Conservation (phyloP, 2,888 invertebrate genomes). For the Thymelicus lineola region DNA sequence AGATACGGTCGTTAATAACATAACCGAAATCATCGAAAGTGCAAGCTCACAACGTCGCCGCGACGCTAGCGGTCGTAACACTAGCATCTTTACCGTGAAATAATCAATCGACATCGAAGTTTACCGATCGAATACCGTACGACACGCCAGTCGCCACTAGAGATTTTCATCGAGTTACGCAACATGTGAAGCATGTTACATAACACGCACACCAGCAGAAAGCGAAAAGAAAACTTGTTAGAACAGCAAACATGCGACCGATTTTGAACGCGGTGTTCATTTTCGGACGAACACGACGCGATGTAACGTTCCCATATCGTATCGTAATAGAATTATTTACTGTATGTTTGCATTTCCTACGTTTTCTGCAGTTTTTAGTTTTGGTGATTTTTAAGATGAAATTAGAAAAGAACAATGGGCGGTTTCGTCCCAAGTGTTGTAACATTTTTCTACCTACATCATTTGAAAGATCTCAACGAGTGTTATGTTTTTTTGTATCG, state of each 20-base stretch:
- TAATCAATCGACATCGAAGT: slow-evolving; percentile 21
- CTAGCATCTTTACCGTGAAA: slow-evolving; percentile 22
- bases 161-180: slow-evolving; percentile 15
- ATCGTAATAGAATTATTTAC: neutral
- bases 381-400: too few species aligned
- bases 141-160: slow-evolving; percentile 28
- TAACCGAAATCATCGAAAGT: slow-evolving; percentile 55
- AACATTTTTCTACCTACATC: too few species aligned
- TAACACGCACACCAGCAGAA: slow-evolving; percentile 25
- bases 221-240: slow-evolving; percentile 28
- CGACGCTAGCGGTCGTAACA: neutral
- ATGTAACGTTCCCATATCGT: neutral
- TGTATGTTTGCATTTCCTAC: too few species aligned
- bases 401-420: too few species aligned
- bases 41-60: neutral
- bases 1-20: slow-evolving; percentile 63
- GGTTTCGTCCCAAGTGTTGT: too few species aligned
- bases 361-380: too few species aligned
- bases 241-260: slow-evolving; percentile 15
- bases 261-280: slow-evolving; percentile 13
- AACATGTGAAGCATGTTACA: slow-evolving; percentile 19
- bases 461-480: too few species aligned
- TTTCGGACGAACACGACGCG: neutral
- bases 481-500: too few species aligned
- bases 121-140: slow-evolving; percentile 14